These are phyloP conservation scores for Gavia stellata DNA, from an alignment of 2,113 vertebrate genomes.

Conservation along the genomic window DNA sequence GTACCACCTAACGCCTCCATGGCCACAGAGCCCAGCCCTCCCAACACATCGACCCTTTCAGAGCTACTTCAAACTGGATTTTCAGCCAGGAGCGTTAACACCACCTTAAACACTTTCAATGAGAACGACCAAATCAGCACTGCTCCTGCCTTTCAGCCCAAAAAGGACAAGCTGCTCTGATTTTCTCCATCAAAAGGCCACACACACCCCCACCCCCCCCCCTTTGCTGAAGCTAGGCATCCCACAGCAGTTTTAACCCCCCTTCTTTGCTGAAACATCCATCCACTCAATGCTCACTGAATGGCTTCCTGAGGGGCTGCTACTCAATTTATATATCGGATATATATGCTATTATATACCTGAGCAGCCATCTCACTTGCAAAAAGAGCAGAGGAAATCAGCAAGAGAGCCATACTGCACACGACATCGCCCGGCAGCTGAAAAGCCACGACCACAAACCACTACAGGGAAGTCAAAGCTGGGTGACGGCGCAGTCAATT, in stretches of 20 bases:
- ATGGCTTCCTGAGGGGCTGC: neutral
- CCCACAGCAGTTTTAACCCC: neutral
- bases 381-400: neutral
- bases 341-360: neutral
- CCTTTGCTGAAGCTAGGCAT: neutral
- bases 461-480: neutral
- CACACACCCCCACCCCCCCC: neutral
- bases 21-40: neutral
- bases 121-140: neutral
- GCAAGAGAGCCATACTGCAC: neutral
- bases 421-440: neutral
- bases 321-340: neutral
- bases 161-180: neutral
- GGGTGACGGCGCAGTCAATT: neutral
- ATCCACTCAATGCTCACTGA: neutral
- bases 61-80: neutral
- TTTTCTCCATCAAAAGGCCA: neutral
- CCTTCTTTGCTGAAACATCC: neutral
- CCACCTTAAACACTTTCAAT: neutral
- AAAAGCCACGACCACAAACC: neutral
- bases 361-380: neutral
- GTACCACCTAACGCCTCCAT: accelerated
- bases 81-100: neutral
- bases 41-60: neutral
- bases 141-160: neutral